These are phyloP conservation scores for Leucoma salicis DNA, from an alignment of 2,888 invertebrate species.

Conservation along the genomic window DNA sequence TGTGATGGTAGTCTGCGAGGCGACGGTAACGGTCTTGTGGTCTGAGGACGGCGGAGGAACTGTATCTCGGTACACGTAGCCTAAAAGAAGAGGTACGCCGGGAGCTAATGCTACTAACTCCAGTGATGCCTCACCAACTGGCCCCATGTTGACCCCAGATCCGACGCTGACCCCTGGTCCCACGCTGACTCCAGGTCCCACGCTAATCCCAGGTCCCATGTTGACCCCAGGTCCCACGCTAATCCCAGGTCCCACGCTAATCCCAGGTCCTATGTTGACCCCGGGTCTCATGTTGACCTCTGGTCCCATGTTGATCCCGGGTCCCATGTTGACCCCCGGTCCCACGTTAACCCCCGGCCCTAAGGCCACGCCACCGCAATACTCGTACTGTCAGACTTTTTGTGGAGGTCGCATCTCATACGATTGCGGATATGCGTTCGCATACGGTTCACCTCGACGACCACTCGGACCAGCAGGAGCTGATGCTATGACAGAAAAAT, in stretches of 20 bases:
- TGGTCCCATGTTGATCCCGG: conserved; percentile 42
- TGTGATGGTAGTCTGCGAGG: conserved; percentile 71
- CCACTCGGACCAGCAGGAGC: conserved; percentile 75
- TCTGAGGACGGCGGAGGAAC: background rate
- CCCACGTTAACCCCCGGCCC: conserved; percentile 31
- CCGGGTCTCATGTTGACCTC: conserved; percentile 49
- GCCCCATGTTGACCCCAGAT: conserved; percentile 46
- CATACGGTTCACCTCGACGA: conserved; percentile 84
- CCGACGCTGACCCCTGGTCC: conserved; percentile 30
- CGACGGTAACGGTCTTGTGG: conserved; percentile 46
- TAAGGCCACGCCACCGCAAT: conserved; percentile 35
- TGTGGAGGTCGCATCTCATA: conserved; percentile 89
- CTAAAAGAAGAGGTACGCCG: conserved; percentile 66
- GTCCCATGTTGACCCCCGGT: conserved; percentile 22
- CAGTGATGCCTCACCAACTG: conserved; percentile 27
- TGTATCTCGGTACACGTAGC: conserved; percentile 58
- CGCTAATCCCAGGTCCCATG: conserved; percentile 19
- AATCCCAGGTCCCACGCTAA: conserved; percentile 46
- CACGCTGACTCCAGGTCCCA: conserved; percentile 23
- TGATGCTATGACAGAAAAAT: conserved; percentile 37
- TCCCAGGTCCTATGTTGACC: conserved; percentile 49
- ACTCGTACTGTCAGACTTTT: conserved; percentile 83
- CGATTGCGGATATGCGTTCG: conserved; percentile 87
- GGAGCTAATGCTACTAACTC: conserved; percentile 68
- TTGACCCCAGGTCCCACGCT: conserved; percentile 22